Conservation (phyloP, 2,888 invertebrate species). For the Pecten maximus region DNA sequence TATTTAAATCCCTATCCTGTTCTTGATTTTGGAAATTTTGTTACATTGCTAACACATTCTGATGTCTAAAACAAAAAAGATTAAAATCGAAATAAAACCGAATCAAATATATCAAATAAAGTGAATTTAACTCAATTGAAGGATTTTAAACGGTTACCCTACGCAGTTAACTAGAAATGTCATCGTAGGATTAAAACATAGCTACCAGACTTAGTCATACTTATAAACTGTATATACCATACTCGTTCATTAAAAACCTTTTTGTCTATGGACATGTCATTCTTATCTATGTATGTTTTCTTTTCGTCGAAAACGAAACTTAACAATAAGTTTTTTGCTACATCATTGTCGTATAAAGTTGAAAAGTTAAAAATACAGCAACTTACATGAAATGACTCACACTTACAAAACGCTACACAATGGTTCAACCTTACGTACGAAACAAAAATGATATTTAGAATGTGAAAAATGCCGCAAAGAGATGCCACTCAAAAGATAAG, state of each 20-base stretch:
- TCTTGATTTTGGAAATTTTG: no score
- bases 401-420: neutral
- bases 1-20: no score
- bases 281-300: neutral
- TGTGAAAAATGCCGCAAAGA: neutral
- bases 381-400: neutral
- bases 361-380: neutral
- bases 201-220: slow-evolving; percentile 2
- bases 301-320: neutral
- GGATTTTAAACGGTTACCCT: no score
- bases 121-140: no score
- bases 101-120: no score
- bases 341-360: neutral
- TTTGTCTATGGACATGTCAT: neutral
- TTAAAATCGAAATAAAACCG: no score
- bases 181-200: neutral
- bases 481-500: neutral
- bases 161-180: neutral
- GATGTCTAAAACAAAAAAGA: no score
- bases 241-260: neutral
- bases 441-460: slow-evolving; percentile 22
- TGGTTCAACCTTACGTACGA: neutral
- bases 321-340: slow-evolving; percentile 4
- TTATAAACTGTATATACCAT: neutral
- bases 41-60: no score